Conservation (phyloP, 2,797 vertebrate genomes). For the Rhincodon typus region DNA sequence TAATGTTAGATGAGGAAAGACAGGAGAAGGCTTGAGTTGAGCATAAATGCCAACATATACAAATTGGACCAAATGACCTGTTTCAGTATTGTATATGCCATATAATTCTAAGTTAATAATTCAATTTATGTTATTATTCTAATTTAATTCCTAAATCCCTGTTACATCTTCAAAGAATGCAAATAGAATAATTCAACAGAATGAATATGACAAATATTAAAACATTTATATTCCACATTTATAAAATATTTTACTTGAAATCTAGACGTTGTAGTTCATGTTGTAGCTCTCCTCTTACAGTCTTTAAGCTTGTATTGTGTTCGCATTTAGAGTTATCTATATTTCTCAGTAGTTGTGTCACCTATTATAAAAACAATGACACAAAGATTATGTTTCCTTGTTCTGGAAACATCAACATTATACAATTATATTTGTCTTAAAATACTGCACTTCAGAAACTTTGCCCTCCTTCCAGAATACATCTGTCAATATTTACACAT, state of each 20-base stretch:
- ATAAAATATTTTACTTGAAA: constrained; percentile 55
- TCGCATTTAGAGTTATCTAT: constrained; percentile 59
- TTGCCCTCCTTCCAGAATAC: not conserved
- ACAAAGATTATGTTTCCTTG: constrained; percentile 35
- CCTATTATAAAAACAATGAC: constrained; percentile 48
- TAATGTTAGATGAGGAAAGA: not conserved
- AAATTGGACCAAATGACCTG: not conserved
- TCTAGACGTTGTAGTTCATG: constrained; percentile 63
- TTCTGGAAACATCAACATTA: not conserved
- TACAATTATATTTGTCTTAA: not conserved
- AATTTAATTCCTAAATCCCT: not conserved
- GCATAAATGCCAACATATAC: not conserved
- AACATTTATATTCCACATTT: not conserved
- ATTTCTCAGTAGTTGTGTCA: constrained; percentile 58
- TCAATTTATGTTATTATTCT: not conserved
- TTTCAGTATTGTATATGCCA: not conserved
- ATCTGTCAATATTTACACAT: not conserved
- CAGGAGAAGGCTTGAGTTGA: not conserved
- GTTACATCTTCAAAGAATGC: not conserved
- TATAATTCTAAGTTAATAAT: not conserved
- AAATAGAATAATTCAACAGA: not conserved
- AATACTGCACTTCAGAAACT: not conserved
- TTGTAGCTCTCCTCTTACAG: constrained; percentile 55
- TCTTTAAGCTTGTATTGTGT: constrained; percentile 55
- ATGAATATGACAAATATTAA: not conserved